Percentiles rank a stretch among this genome's conserved stretches.
Evolutionary conservation across 2,113 vertebrate species (phyloP).

Genomic region (Acanthisitta chloris): DNA sequence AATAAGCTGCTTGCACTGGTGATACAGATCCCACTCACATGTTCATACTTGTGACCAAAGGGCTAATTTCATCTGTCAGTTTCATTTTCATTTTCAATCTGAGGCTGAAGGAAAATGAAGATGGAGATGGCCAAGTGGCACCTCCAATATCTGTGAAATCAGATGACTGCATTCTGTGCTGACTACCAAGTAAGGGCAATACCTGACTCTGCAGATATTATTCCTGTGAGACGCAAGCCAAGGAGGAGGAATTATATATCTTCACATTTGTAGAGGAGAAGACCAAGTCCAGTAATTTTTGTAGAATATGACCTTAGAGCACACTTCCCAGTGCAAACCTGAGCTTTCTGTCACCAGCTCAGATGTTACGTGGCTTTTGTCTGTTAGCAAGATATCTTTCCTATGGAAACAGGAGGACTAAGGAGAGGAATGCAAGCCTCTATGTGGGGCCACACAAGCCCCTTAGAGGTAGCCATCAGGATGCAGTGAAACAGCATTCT

Average conservation of each 20-base stretch:
- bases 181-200: neutral
- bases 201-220: neutral
- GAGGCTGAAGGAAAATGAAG: neutral
- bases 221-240: neutral
- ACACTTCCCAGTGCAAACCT: neutral
- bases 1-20: slow-evolving; percentile 25
- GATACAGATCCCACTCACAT: slow-evolving; percentile 19
- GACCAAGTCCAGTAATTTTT: neutral
- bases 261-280: neutral
- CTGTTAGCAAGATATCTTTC: neutral
- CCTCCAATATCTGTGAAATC: neutral
- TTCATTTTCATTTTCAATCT: slow-evolving; percentile 40
- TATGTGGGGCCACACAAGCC: neutral
- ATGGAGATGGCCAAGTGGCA: neutral
- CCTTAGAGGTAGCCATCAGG: neutral
- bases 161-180: neutral
- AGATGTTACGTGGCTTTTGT: neutral
- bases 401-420: neutral
- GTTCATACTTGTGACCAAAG: neutral
- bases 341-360: neutral
- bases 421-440: neutral
- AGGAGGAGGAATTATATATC: neutral
- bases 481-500: neutral
- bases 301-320: neutral
- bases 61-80: slow-evolving; percentile 29